Percentiles rank a stretch among this genome's conserved stretches.
phyloP scores from a whole-genome alignment of 2,797 vertebrate species.

The Peromyscus melanophrys region DNA sequence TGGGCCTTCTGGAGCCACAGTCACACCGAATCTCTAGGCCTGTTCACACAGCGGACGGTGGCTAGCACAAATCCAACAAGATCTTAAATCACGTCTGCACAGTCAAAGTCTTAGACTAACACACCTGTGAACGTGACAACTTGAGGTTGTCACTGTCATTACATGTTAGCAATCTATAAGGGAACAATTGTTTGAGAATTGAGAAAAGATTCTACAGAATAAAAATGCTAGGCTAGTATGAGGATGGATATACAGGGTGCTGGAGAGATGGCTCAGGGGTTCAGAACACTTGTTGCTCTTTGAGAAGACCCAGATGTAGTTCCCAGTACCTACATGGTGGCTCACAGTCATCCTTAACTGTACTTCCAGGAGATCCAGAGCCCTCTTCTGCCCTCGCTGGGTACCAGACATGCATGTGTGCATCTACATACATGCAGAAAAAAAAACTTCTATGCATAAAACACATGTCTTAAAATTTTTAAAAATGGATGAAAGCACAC shows the following conservation, averaged over 20 bases:
- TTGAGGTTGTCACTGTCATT: not conserved
- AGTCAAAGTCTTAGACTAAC: not conserved
- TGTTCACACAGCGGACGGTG: not conserved
- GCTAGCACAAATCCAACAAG: not conserved
- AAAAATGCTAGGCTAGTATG: not conserved
- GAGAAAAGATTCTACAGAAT: not conserved
- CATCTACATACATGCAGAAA: not conserved
- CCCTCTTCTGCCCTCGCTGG: not conserved
- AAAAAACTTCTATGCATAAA: not conserved
- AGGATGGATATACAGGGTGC: not conserved
- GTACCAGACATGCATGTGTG: not conserved
- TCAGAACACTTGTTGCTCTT: not conserved
- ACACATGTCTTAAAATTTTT: not conserved
- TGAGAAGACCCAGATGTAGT: not conserved
- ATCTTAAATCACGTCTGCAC: not conserved
- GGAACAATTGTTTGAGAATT: not conserved
- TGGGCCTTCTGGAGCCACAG: not conserved
- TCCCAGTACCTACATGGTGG: not conserved
- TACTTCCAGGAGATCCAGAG: not conserved
- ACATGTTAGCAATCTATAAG: not conserved
- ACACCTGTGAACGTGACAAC: not conserved
- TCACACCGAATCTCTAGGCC: no score
- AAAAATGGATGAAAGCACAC: not conserved
- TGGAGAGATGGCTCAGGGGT: not conserved
- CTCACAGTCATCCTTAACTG: not conserved